Evolutionary conservation across 2,113 vertebrate species (phyloP).

Genomic region (Chamaea fasciata): DNA sequence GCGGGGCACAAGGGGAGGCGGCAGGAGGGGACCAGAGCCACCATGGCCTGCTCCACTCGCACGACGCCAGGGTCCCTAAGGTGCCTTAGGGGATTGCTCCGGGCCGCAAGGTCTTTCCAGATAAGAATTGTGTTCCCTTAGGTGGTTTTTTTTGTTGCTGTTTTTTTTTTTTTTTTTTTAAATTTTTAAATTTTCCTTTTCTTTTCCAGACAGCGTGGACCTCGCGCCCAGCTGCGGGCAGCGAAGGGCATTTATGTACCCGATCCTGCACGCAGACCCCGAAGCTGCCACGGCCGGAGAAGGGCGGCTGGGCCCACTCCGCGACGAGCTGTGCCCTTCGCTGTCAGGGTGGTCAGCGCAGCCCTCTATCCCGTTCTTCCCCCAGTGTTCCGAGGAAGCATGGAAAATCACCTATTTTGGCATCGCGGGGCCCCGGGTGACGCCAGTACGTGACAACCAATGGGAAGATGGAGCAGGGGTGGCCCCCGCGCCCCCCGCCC

Average conservation of each 20-base stretch:
- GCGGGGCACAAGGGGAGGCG: neutral
- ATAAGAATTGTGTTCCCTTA: too few relatives aligned
- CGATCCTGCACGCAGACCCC: accelerated
- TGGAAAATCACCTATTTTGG: neutral
- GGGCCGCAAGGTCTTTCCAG: neutral
- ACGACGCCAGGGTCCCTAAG: neutral
- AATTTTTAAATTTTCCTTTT: too few relatives aligned
- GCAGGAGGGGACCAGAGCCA: neutral
- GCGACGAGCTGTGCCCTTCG: neutral
- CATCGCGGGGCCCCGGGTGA: neutral
- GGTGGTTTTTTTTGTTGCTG: too few relatives aligned
- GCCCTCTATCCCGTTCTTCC: neutral
- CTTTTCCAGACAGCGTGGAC: neutral
- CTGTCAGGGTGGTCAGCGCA: neutral
- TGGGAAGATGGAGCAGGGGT: neutral
- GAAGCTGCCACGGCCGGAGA: neutral
- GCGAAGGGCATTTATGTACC: neutral
- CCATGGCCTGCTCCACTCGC: neutral
- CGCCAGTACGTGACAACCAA: neutral
- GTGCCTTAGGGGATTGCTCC: neutral
- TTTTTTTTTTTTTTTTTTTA: too few relatives aligned
- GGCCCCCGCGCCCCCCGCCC: neutral
- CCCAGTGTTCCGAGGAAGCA: neutral
- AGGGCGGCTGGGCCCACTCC: neutral
- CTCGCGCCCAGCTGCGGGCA: neutral